Base-by-base conservation (phyloP, 2,113 vertebrate genomes). In the Anser cygnoides region DNA sequence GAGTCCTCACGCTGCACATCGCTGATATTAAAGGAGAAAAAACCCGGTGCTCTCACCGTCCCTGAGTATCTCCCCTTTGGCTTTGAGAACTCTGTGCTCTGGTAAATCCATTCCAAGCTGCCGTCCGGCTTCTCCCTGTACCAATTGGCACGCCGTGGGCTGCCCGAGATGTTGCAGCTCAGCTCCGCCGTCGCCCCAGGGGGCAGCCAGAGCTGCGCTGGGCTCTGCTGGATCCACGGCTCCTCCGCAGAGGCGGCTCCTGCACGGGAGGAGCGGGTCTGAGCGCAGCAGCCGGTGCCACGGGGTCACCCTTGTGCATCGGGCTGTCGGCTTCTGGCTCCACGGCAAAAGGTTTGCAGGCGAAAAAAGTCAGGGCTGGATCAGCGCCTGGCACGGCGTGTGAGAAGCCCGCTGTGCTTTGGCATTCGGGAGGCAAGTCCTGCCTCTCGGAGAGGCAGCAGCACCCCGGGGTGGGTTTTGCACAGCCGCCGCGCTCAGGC, bases 11-110 rank as follows among this genome's bases (percentile, higher is more conserved):
- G 44, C 39, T 33, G 37, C 19, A 3, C 11, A 3, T 18, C 2
- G 49, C 22, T 2, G 55, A 83, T 70, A 33, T 2, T 0, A 4
- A 90, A n/a, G 55, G 63, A 62, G n/a, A 46, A 61, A 3, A 3
- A 3, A 1, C 1, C 0, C 21, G 0, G 0, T 2, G 2, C 3
- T 19, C 16, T 13, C 7, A 0, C 4, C 9, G 3, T 54, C 5
- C 14, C 28, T 0, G 4, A 29, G 28, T 90, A 83, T n/a, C 12
- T 83, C 44, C 11, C 28, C 3, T 0, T 0, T 0, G 1, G 7
- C 20, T 0, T 0, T 16, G 19, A 12, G 23, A 5, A 3, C 0
- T 3, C 0, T 0, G 3, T 1, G 12, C 15, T 61, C 26, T 0
- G 3, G 46, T 55, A 39, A 54, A 76, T 37, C 54, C 39, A 46